These are phyloP conservation scores for Indicator indicator DNA, from an alignment of 2,113 vertebrate species.

Conservation along the genomic window DNA sequence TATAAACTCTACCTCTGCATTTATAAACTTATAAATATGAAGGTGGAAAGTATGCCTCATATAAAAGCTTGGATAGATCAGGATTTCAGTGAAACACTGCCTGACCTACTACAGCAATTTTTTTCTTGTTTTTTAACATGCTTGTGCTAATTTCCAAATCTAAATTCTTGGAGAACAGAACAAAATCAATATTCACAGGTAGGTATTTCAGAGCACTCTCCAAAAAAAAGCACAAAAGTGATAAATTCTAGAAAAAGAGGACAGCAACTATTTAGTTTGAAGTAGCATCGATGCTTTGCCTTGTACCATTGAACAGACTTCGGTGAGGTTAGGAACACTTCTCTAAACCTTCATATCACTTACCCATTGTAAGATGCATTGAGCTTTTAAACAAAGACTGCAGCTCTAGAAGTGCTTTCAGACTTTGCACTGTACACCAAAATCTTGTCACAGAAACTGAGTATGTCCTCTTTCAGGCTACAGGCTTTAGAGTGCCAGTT, in stretches of 20 bases:
- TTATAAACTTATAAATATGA: neutral
- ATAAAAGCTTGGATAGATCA: neutral
- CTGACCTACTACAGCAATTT: neutral
- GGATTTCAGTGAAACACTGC: neutral
- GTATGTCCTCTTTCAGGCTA: neutral
- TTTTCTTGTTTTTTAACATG: neutral
- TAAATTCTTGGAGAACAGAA: neutral
- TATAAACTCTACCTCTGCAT: neutral
- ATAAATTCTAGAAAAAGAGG: neutral
- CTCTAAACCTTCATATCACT: neutral
- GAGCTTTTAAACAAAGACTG: neutral
- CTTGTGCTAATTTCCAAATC: neutral
- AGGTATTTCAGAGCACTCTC: neutral
- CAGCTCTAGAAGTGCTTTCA: neutral
- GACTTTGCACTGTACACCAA: neutral
- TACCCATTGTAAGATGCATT: neutral
- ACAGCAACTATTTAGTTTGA: neutral
- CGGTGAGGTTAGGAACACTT: neutral
- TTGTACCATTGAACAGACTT: neutral
- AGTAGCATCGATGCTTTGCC: neutral
- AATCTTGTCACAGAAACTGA: neutral
- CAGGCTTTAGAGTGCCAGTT: neutral
- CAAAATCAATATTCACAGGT: neutral
- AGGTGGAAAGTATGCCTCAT: neutral
- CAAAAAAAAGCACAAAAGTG: neutral